Evolutionary conservation across 2,113 vertebrate genomes (phyloP), one percentile per base, ranked within the genome.

Genomic region (Heterotilapia buettikoferi): DNA sequence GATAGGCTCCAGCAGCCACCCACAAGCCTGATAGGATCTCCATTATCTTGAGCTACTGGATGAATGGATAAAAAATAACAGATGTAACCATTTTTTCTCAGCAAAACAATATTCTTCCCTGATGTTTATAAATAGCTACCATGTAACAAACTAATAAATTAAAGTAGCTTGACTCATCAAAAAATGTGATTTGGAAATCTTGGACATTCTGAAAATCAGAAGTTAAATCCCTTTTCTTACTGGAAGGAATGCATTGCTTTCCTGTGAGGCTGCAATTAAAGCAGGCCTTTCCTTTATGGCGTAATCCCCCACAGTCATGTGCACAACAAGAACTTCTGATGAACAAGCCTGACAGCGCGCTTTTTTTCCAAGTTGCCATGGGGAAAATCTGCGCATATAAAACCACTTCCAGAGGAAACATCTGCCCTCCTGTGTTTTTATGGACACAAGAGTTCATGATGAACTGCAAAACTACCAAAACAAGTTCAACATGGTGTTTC

Each of bases 351-450:
- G 40, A 47, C 24, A 19, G 2, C 14, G 7, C 0, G 1, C 68
- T 76, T 76, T 76, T 73, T 76, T 76, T 31, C 45, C 71, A 50
- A 19, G 71, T 47, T 50, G 14, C 9, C 71, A 76, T 47, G 24
- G 16, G 24, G 24, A 73, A 73, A 73, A 45, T 73, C 21, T 76
- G 71, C 1, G 0, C 6, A 11, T 50, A 18, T 18, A 76, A 47
- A 76, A 76, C 31, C 43, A 47, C 43, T 50, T 47, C 43, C 71
- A 76, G 43, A 50, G 71, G 71, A 76, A 76, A 76, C 71, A 76
- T 76, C 71, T 76, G 71, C 14, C 68, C 40, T 73, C 8, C 8
- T 73, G 71, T 19, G 9, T 76, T 8, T 76, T 76, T 16, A 76
- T 5, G 24, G 9, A 7, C 9, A 50, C 14, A 29, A 31, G 43